phyloP scores from a whole-genome alignment of 2,888 invertebrate species.

The Nycteola revayana region DNA sequence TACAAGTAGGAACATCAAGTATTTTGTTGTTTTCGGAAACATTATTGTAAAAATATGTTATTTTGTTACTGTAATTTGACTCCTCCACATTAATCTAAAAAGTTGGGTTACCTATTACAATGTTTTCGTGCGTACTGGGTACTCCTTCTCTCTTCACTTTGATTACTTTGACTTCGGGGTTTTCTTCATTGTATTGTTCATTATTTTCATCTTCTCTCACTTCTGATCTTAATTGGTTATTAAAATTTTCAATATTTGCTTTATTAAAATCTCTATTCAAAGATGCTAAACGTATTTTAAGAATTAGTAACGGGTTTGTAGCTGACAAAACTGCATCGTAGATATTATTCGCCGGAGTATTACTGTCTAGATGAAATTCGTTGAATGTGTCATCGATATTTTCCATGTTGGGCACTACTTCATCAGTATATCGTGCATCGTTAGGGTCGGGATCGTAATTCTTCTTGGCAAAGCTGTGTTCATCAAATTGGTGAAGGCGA shows the following conservation, averaged over 20 bases:
- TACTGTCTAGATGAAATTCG: slow-evolving; percentile 44
- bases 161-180: slow-evolving; percentile 38
- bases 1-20: neutral
- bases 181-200: slow-evolving; percentile 32
- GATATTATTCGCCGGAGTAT: slow-evolving; percentile 37
- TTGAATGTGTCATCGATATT: slow-evolving; percentile 37
- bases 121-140: slow-evolving; percentile 30
- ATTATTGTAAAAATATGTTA: too few relatives aligned
- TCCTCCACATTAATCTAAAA: too few relatives aligned
- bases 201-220: slow-evolving; percentile 34
- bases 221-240: slow-evolving; percentile 28
- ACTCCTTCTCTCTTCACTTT: slow-evolving; percentile 55
- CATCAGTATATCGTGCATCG: slow-evolving; percentile 31
- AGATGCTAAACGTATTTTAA: slow-evolving; percentile 62
- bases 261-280: slow-evolving; percentile 47
- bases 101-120: too few relatives aligned
- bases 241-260: slow-evolving; percentile 30
- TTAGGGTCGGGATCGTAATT: slow-evolving; percentile 45
- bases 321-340: slow-evolving; percentile 45
- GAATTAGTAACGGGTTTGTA: slow-evolving; percentile 59
- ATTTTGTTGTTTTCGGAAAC: neutral
- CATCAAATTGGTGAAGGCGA: slow-evolving; percentile 53
- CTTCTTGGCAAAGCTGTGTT: slow-evolving; percentile 40
- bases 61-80: too few relatives aligned
- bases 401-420: slow-evolving; percentile 24